Base-by-base conservation (phyloP, 2,113 vertebrate species). In the Myotis davidii region DNA sequence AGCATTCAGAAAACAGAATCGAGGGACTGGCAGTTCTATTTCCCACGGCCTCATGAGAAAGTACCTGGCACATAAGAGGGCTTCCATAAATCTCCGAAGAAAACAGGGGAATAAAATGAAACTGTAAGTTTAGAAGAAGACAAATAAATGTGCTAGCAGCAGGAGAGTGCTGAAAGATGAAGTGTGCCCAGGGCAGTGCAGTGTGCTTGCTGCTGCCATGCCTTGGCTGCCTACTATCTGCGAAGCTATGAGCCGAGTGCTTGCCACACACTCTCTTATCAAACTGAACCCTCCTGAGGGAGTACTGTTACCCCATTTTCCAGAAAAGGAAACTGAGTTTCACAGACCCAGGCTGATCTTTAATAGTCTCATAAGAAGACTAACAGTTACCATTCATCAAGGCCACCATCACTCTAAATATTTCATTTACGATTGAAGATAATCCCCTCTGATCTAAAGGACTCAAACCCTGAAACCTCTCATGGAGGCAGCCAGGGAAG, bases 91-190 rank as follows among this genome's bases (percentile, higher is more conserved):
- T 27, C 32, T 74, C 52, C 77, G 52, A 42, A 25, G 64, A 95
- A 83, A 78, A 5, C 0, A n/a, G 10, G 1, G 2, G 25, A 85
- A 67, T 48, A 6, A 39, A n/a, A 17, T 72, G 52, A 77, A 48
- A 23, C 34, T 8, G 6, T n/a, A 70, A 61, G 48, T 29, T 85
- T 64, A 81, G 52, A 76, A 91, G 78, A 45, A 96, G 64, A 70
- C 50, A 88, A n/a, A 67, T 61, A 69, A 81, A 74, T 25, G 17
- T 11, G 79, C 61, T 37, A 86, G 56, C 5, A 18, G 52, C 6
- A 29, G 72, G 59, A 27, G 3, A 2, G 2, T 48, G 59, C 6
- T 23, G 10, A 34, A 77, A 73, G 52, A 9, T 8, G 48, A 34
- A 9, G 17, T 50, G 23, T 3, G 13, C 34, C 37, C 2, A 0